A percentile compares a stretch with the other conserved stretches of the same genome.
phyloP scores from a whole-genome alignment of 2,888 invertebrate species.

The Tryphoninae sp. region DNA sequence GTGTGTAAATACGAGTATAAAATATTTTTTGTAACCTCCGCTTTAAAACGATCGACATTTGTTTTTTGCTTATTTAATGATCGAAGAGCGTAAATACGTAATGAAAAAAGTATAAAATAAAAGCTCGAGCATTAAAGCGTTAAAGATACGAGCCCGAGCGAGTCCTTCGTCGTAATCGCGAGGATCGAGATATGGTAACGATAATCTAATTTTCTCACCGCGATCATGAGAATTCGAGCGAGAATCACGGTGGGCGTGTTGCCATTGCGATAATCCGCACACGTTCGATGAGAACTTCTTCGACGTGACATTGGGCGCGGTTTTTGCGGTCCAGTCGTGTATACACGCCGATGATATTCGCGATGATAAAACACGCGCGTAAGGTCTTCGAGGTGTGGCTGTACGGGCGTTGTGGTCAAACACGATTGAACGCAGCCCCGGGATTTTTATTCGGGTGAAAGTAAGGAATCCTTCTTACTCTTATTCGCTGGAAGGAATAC shows the following conservation, averaged over 20 bases:
- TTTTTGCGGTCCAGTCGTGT: constrained; percentile 53
- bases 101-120: not conserved
- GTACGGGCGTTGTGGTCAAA: constrained; percentile 28
- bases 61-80: no score
- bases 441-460: constrained; percentile 61
- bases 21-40: no score
- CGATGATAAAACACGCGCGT: constrained; percentile 2
- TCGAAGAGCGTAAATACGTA: not conserved
- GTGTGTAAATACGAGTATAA: not conserved
- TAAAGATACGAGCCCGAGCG: not conserved
- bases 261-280: constrained; percentile 35
- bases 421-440: constrained; percentile 33
- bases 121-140: no score
- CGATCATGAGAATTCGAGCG: not conserved
- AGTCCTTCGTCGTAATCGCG: not conserved
- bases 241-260: constrained; percentile 11
- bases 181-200: not conserved
- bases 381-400: not conserved
- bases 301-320: constrained; percentile 62
- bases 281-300: constrained; percentile 2
- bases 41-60: no score
- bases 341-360: constrained; percentile 9
- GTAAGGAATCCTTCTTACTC: constrained; percentile 47
- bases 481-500: constrained; percentile 32
- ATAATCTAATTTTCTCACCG: constrained; percentile 1